Evolutionary conservation across 2,797 vertebrate genomes (phyloP).

Genomic region (Phalloptychus januarius): DNA sequence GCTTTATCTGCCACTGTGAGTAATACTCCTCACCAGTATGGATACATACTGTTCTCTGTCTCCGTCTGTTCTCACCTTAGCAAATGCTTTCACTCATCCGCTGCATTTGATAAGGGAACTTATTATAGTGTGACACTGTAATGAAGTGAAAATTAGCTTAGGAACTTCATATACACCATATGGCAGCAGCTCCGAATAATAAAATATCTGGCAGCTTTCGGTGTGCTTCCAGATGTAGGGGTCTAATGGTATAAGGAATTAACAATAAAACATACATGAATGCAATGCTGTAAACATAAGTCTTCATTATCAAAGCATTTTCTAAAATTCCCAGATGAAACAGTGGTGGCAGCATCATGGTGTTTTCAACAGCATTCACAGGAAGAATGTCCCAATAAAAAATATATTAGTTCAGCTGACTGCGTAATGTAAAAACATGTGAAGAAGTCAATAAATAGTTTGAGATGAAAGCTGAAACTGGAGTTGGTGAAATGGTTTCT

Average conservation of each 20-base stretch:
- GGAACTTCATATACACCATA: conserved; percentile 41
- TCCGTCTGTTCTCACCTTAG: conserved; percentile 13
- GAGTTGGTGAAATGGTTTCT: neutral
- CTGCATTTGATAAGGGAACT: conserved; percentile 52
- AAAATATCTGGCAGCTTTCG: conserved; percentile 69
- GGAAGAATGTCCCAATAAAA: neutral
- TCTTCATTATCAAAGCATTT: neutral
- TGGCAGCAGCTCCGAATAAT: conserved; percentile 54
- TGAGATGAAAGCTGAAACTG: neutral
- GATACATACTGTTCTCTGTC: conserved; percentile 31
- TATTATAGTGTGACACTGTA: conserved; percentile 61
- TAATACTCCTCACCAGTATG: conserved; percentile 55
- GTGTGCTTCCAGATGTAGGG: conserved; percentile 23
- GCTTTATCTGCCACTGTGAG: conserved; percentile 65
- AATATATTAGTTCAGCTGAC: too few relatives aligned
- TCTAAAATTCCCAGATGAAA: neutral
- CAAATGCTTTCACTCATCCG: conserved; percentile 1
- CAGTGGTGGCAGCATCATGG: neutral
- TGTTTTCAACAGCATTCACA: neutral
- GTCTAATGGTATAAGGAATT: conserved; percentile 15
- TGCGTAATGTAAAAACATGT: neutral
- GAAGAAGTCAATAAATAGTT: neutral
- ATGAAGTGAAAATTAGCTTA: conserved; percentile 64
- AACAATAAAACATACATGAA: neutral
- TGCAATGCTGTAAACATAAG: neutral